Conservation (phyloP, 2,113 vertebrate genomes). For the Calidris pygmaea region DNA sequence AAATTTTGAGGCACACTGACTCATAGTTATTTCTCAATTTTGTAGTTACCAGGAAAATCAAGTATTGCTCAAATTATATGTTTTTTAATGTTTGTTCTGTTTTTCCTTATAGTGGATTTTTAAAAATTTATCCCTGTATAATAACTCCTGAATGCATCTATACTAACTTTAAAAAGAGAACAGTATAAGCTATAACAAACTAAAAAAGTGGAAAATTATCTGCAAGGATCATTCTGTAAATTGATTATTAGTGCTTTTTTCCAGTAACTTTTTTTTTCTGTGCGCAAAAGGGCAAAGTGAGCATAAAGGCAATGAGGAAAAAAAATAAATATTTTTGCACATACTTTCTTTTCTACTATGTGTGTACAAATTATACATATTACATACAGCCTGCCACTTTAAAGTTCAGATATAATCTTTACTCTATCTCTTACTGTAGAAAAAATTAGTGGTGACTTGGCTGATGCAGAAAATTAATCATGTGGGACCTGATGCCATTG, state of each 20-base stretch:
- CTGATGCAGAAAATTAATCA: not conserved
- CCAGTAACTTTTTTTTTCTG: not conserved
- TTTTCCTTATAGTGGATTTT: not conserved
- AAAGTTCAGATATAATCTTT: not conserved
- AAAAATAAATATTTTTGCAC: not conserved
- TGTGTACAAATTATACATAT: not conserved
- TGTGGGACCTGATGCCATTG: not conserved
- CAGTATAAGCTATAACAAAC: not conserved
- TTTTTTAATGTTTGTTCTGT: not conserved
- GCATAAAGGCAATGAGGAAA: not conserved
- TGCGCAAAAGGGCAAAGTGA: not conserved
- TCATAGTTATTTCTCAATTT: not conserved
- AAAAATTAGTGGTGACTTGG: not conserved
- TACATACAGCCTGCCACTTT: not conserved
- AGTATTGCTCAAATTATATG: not conserved
- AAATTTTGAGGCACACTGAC: not conserved
- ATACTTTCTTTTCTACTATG: not conserved
- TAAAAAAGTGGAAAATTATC: not conserved
- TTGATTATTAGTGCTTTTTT: not conserved
- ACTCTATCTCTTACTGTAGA: not conserved
- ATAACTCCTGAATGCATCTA: not conserved
- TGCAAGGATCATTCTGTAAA: not conserved
- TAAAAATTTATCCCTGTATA: not conserved
- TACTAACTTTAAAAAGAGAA: not conserved
- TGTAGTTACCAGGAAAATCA: not conserved